Percentiles rank a stretch among this genome's conserved stretches.
Evolutionary conservation across 2,888 invertebrate genomes (phyloP).

Genomic region (Thalpophila matura): DNA sequence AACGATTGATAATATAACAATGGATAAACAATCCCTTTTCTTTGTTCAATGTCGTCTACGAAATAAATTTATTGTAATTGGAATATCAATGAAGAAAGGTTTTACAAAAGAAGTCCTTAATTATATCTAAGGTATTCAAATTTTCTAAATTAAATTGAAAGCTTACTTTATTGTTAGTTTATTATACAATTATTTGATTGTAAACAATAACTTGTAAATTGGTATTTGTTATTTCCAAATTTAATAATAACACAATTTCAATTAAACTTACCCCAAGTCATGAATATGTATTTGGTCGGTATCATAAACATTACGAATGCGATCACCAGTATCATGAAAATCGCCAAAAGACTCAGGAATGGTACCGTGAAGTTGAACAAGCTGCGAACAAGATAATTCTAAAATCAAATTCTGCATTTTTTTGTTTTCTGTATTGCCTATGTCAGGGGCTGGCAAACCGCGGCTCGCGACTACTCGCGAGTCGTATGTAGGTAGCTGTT

Average conservation of each 20-base stretch:
- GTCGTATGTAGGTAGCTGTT: too few species aligned
- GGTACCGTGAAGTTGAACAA: constrained; percentile 99
- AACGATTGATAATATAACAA: constrained; percentile 44
- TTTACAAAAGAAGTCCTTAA: neutral
- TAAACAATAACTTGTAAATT: too few species aligned
- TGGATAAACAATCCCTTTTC: neutral
- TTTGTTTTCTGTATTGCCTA: too few species aligned
- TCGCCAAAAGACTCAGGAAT: constrained; percentile 97
- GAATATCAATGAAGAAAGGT: neutral
- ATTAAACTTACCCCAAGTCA: constrained; percentile 94
- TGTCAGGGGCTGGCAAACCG: too few species aligned
- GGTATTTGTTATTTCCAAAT: too few species aligned
- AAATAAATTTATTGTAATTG: constrained; percentile 1
- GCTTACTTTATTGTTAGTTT: too few species aligned
- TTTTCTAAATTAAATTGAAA: neutral
- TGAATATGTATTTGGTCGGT: constrained; percentile 96
- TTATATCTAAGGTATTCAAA: neutral
- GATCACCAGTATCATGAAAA: constrained; percentile 93
- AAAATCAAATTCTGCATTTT: too few species aligned
- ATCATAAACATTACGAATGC: constrained; percentile 95
- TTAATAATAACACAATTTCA: neutral
- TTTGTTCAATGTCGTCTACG: constrained; percentile 1
- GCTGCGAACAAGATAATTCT: constrained; percentile 90
- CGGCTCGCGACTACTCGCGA: too few species aligned
- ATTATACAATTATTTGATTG: too few species aligned